These are phyloP conservation scores for Lepidocyrtinus sp. DNA, from an alignment of 2,888 invertebrate genomes.

Conservation along the genomic window DNA sequence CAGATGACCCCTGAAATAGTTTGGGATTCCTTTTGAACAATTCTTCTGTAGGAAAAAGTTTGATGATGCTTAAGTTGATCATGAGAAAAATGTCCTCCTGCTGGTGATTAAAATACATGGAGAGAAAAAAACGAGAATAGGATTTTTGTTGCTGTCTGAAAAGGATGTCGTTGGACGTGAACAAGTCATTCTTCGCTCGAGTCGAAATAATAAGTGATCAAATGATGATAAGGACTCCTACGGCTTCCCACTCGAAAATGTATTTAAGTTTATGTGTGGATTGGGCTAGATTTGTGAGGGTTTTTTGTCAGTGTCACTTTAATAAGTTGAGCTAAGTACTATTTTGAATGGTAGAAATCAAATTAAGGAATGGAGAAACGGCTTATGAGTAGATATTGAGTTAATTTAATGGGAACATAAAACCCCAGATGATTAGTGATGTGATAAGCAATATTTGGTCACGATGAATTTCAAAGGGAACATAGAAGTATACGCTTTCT, in stretches of 20 bases:
- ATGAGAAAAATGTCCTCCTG: conserved; percentile 32
- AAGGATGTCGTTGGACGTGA: conserved; percentile 13
- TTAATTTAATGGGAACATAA: not conserved
- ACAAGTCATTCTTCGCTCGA: not conserved
- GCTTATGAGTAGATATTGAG: not conserved
- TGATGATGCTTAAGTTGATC: not conserved
- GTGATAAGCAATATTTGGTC: not conserved
- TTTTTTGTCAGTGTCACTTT: conserved; percentile 30
- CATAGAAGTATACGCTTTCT: too few species aligned
- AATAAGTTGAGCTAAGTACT: conserved; percentile 18
- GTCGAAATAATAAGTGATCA: conserved; percentile 48
- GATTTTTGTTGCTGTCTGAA: conserved; percentile 1
- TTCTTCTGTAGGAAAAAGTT: not conserved
- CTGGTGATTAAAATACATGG: conserved; percentile 45
- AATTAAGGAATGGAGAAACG: conserved; percentile 24
- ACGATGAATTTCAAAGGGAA: too few species aligned
- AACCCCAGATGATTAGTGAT: not conserved
- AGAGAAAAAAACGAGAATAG: not conserved
- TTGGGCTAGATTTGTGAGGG: not conserved
- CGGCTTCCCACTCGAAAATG: conserved; percentile 49
- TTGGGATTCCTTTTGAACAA: conserved; percentile 9
- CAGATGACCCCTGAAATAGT: conserved; percentile 43
- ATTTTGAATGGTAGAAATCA: not conserved
- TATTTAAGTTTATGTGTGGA: not conserved
- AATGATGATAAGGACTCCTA: conserved; percentile 54